Evolutionary conservation across 2,797 vertebrate species (phyloP), one percentile per base, ranked within the genome.

Genomic region (Vireo griseus): DNA sequence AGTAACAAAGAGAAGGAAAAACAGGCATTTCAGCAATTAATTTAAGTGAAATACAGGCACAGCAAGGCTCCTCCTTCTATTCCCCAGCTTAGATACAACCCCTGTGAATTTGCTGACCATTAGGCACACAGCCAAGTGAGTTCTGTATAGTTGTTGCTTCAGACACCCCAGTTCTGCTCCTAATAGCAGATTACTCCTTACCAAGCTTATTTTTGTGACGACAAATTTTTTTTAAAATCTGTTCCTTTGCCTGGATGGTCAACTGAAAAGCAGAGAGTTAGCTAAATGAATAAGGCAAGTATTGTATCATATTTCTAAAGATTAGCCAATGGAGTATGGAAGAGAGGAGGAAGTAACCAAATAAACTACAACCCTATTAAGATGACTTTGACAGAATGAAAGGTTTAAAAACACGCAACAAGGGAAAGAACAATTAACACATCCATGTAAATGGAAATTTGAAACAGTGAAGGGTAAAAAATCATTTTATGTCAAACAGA

Each of bases 41-140:
- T 17, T 88, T 45, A 51, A 58, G 35, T 8, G 29, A 96, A 68
- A 50, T 39, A 58, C 12, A 66, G 33, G 74, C 84, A 86, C 39
- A 54, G 14, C 0, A 0, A 91, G 54, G 62, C 61, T 75, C 28
- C 39, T 89, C 40, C 68, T 87, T 79, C 72, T 72, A 88, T 20
- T 79, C 24, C 31, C 50, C 37, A 28, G 20, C 52, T 82, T 89
- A 85, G 68, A n/a, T 44, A 74, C 50, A 68, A 37, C 8, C 10
- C 28, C 47, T 37, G 45, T 39, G 61, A 54, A 92, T 90, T 83
- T 78, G n/a, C 33, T 91, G 50, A 68, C 54, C 31, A 33, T 74
- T 17, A 81, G 82, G 79, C 78, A 77, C 42, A 20, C 35, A 90
- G 72, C 37, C 62, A 94, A 88, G 31, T 26, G n/a, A 68, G 29